phyloP scores from a whole-genome alignment of 2,113 vertebrate genomes.

The Pangasianodon hypophthalmus region DNA sequence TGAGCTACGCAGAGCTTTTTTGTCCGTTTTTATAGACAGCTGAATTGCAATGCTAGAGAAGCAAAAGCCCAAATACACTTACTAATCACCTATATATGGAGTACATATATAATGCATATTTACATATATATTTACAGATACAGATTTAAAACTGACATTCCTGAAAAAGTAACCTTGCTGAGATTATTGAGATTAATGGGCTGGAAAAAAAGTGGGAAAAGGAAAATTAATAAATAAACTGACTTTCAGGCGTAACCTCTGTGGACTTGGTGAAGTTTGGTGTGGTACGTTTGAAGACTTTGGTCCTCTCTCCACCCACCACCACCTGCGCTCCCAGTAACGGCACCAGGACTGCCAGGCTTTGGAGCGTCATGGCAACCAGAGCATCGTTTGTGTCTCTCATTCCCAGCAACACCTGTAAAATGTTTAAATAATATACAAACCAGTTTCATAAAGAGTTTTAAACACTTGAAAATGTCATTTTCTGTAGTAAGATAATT shows the following conservation, averaged over 20 bases:
- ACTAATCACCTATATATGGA: neutral
- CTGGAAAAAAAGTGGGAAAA: neutral
- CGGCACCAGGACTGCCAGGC: slow-evolving; percentile 90
- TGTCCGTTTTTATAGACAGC: neutral
- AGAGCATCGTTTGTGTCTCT: slow-evolving; percentile 88
- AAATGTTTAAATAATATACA: neutral
- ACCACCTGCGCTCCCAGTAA: slow-evolving; percentile 93
- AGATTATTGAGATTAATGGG: neutral
- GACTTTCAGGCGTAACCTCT: slow-evolving; percentile 90
- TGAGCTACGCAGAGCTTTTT: neutral
- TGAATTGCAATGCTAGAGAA: neutral
- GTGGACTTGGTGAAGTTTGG: slow-evolving; percentile 89
- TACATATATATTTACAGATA: neutral
- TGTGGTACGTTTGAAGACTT: slow-evolving; percentile 92
- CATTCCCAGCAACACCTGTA: slow-evolving; percentile 90
- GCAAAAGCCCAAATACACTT: neutral
- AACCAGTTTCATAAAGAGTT: neutral
- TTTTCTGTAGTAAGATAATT: neutral
- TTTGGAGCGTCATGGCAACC: slow-evolving; percentile 89
- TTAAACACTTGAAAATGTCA: neutral
- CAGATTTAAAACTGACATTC: neutral
- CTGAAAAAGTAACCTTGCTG: neutral
- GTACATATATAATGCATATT: too few relatives aligned
- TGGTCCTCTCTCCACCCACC: slow-evolving; percentile 90
- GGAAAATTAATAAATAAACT: slow-evolving; percentile 38